A percentile compares a stretch with the other conserved stretches of the same genome.
Evolutionary conservation across 2,113 vertebrate genomes (phyloP).

Genomic region (Stigmatopora nigra): DNA sequence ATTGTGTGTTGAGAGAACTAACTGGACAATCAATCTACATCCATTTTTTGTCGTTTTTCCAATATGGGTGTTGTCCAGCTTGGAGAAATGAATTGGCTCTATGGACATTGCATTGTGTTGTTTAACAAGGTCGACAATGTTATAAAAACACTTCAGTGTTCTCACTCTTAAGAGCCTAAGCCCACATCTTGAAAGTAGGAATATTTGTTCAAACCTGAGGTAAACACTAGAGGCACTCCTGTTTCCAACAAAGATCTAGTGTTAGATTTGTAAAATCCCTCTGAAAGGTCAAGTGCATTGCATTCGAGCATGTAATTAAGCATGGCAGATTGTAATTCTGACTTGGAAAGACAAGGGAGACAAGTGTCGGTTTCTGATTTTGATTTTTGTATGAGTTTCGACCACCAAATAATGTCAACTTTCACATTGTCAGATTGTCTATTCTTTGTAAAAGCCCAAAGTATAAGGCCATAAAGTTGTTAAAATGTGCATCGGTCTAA

Average conservation of each 20-base stretch:
- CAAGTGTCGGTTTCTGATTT: not conserved
- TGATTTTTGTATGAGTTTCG: not conserved
- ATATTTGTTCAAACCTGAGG: slow-evolving; percentile 4
- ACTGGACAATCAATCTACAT: slow-evolving; percentile 1
- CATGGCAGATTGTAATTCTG: not conserved
- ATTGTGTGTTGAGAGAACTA: slow-evolving; percentile 17
- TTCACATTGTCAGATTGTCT: not conserved
- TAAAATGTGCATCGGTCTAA: not conserved
- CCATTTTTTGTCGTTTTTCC: slow-evolving; percentile 28
- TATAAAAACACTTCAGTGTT: not conserved
- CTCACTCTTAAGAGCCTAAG: not conserved
- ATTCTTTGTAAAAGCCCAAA: not conserved
- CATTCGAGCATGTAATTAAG: slow-evolving; percentile 11
- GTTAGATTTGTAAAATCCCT: slow-evolving; percentile 11
- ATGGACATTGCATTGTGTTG: not conserved
- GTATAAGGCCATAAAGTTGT: not conserved
- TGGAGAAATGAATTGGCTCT: not conserved
- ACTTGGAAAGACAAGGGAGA: not conserved
- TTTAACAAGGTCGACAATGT: not conserved
- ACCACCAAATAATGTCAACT: not conserved
- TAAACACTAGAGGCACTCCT: slow-evolving; percentile 1
- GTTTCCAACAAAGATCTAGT: slow-evolving; percentile 14
- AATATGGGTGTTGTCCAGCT: slow-evolving; percentile 20
- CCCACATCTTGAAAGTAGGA: not conserved
- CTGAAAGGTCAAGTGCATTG: slow-evolving; percentile 15